These are phyloP conservation scores for Lycaon pictus DNA, from an alignment of 2,113 vertebrate genomes.

Conservation along the genomic window DNA sequence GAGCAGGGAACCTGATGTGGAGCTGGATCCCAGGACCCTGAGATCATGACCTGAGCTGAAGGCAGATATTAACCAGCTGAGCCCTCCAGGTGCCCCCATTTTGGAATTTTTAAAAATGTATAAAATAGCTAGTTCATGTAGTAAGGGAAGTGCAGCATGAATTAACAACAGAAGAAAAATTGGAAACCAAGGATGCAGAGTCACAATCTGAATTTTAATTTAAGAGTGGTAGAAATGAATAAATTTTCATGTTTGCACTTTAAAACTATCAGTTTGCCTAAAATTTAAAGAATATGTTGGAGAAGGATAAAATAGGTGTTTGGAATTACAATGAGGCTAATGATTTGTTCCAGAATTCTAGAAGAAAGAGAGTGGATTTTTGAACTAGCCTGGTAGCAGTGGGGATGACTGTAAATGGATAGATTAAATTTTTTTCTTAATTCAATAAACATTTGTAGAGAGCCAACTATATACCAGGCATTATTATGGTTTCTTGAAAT, in stretches of 20 bases:
- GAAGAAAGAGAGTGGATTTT: neutral
- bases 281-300: neutral
- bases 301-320: neutral
- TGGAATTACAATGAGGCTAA: neutral
- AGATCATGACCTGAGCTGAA: too few species aligned
- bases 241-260: neutral
- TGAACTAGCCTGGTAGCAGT: neutral
- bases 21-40: too few species aligned
- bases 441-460: neutral
- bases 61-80: too few species aligned
- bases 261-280: neutral
- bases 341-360: neutral
- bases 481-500: neutral
- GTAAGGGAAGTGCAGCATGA: neutral
- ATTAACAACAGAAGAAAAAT: neutral
- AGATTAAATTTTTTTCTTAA: neutral
- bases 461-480: neutral
- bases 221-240: neutral
- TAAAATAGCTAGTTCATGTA: neutral
- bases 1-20: too few species aligned
- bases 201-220: neutral
- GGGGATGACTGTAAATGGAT: neutral
- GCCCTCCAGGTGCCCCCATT: neutral
- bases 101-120: neutral
- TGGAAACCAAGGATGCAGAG: neutral